These are phyloP conservation scores for Julus scandinavius DNA, from an alignment of 2,888 invertebrate species.

Conservation along the genomic window DNA sequence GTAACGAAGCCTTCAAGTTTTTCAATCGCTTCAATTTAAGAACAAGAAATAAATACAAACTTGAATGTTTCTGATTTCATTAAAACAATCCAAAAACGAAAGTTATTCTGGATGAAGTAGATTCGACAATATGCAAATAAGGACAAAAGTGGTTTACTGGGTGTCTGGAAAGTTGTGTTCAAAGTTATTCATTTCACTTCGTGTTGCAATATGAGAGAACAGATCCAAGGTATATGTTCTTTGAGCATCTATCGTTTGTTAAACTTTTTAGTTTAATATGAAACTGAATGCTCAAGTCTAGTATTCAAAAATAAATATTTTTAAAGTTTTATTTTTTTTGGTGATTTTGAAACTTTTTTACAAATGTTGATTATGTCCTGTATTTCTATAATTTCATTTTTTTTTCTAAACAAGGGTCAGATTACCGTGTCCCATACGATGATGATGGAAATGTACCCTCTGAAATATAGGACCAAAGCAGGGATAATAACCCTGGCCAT, in stretches of 20 bases:
- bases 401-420: constrained; percentile 41
- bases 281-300: too few species aligned
- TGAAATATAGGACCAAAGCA: constrained; percentile 49
- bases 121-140: neutral
- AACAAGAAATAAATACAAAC: neutral
- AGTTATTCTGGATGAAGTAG: neutral
- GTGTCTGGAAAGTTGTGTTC: too few species aligned
- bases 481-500: neutral
- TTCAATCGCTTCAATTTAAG: neutral
- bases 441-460: constrained; percentile 49
- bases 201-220: neutral
- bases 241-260: too few species aligned
- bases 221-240: neutral
- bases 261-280: too few species aligned
- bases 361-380: too few species aligned
- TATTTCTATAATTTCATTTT: neutral
- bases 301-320: too few species aligned
- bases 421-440: neutral
- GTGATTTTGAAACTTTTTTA: too few species aligned
- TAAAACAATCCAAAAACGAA: neutral
- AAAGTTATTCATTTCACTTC: neutral
- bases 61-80: neutral
- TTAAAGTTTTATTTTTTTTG: too few species aligned
- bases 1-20: neutral
- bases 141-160: too few species aligned